Base-by-base conservation (phyloP, 2,888 invertebrate species). In the Vanessa cardui region DNA sequence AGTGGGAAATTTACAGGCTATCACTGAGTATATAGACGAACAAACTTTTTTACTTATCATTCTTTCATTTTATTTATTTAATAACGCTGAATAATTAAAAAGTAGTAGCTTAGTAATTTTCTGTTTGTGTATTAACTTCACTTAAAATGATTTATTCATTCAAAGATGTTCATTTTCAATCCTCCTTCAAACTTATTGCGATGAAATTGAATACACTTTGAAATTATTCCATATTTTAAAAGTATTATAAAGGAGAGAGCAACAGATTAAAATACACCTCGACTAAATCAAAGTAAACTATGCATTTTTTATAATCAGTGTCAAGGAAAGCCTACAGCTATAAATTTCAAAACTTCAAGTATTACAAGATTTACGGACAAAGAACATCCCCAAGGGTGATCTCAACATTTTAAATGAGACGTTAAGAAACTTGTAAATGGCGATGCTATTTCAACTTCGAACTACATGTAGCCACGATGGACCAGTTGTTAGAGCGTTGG, bases 281-380 rank as follows among this genome's bases (percentile, higher is more conserved):
- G 26, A 33, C 56, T 56, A 39, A 39, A 15, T 59, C 59, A 45
- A 58, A 31, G 61, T 56, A 44, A 46, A 20, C 46, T 45, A 54
- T 64, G 64, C 54, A 61, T 61, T 68, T 68, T 68, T 68, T 68
- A 61, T 64, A 64, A 68, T 68, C 56, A 68, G 60, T 56, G 39
- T 47, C 60, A 56, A 56, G 52, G 44, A 61, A 39, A 58, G 62
- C 69, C 69, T 62, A 45, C 58, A 20, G 31, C 60, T 44, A 69
- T 69, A 69, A 66, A 69, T 66, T 62, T 62, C 47, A 56, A 66
- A 69, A 63, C 59, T 69, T 62, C 59, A 60, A 56, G 62, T 44
- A 59, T 26, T 54, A 46, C 58, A 49, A 66, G 66, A 68, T 61
- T 64, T 68, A 64, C 64, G 31, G 54, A 18, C 26, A 9, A 46